Conservation (phyloP, 2,888 invertebrate species). For the Stegana nigrithorax region DNA sequence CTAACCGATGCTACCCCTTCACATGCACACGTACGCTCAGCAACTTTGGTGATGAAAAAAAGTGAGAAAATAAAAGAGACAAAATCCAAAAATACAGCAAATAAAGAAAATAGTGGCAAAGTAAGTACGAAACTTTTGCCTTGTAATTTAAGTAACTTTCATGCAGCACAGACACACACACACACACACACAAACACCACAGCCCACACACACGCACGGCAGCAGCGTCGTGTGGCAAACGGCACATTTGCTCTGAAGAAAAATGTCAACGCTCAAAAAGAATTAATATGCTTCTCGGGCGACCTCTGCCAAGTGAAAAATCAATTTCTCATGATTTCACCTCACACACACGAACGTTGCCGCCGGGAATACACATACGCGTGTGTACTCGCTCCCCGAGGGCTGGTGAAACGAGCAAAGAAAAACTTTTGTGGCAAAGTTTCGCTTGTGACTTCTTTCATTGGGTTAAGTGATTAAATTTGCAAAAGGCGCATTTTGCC, state of each 20-base stretch:
- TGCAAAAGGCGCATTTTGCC: too few species aligned
- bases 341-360: too few species aligned
- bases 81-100: not conserved
- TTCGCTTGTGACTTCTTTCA: too few species aligned
- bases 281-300: constrained; percentile 53
- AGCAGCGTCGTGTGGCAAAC: not conserved
- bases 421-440: too few species aligned
- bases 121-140: constrained; percentile 44
- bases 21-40: too few species aligned
- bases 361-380: too few species aligned
- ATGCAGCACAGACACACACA: constrained; percentile 35
- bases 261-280: constrained; percentile 44
- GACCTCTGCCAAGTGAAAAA: constrained; percentile 54
- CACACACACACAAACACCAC: constrained; percentile 16
- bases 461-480: constrained; percentile 60
- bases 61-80: not conserved
- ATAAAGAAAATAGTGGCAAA: constrained; percentile 25
- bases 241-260: not conserved
- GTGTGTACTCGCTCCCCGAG: too few species aligned
- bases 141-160: constrained; percentile 57
- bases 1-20: too few species aligned
- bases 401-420: too few species aligned
- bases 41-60: too few species aligned
- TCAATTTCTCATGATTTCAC: constrained; percentile 41
- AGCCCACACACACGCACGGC: too few species aligned